These are phyloP conservation scores for Alloscopus bannaensis DNA, from an alignment of 2,888 invertebrate genomes.

Conservation along the genomic window DNA sequence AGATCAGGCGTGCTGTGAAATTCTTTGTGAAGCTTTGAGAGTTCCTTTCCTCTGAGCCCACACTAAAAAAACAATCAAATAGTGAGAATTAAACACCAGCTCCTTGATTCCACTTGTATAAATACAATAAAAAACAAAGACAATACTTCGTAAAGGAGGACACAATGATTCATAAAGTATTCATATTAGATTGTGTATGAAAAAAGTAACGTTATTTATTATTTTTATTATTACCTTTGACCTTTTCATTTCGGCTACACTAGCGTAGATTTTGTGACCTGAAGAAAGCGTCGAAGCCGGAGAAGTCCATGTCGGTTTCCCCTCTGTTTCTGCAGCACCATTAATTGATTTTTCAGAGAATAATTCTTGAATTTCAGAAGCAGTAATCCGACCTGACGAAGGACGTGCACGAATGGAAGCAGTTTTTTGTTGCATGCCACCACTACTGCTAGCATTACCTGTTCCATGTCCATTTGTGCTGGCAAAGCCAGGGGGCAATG, in stretches of 20 bases:
- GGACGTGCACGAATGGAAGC: conserved; percentile 94
- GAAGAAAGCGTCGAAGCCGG: conserved; percentile 66
- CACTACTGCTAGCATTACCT: conserved; percentile 66
- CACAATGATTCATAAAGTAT: no score
- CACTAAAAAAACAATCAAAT: conserved; percentile 55
- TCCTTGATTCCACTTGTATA: no score
- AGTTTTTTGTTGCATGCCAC: conserved; percentile 81
- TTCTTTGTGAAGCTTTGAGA: conserved; percentile 81
- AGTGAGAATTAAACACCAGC: background rate
- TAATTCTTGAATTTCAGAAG: conserved; percentile 93
- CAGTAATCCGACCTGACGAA: conserved; percentile 90
- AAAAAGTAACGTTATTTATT: no score
- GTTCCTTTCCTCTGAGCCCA: conserved; percentile 71
- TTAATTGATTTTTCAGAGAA: conserved; percentile 89
- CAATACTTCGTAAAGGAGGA: no score
- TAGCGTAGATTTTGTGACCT: conserved; percentile 86
- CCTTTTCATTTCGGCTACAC: conserved; percentile 96
- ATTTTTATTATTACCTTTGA: conserved; percentile 81
- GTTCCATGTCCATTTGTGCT: conserved; percentile 63
- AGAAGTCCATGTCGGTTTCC: conserved; percentile 63
- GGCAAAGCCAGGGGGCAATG: conserved; percentile 71
- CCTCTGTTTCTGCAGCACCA: conserved; percentile 68
- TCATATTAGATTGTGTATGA: no score
- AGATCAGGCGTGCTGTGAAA: conserved; percentile 94
- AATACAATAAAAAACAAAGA: no score